A percentile compares a stretch with the other conserved stretches of the same genome.
Conservation (phyloP, 2,113 vertebrate species). For the Sphyrna mokarran region DNA sequence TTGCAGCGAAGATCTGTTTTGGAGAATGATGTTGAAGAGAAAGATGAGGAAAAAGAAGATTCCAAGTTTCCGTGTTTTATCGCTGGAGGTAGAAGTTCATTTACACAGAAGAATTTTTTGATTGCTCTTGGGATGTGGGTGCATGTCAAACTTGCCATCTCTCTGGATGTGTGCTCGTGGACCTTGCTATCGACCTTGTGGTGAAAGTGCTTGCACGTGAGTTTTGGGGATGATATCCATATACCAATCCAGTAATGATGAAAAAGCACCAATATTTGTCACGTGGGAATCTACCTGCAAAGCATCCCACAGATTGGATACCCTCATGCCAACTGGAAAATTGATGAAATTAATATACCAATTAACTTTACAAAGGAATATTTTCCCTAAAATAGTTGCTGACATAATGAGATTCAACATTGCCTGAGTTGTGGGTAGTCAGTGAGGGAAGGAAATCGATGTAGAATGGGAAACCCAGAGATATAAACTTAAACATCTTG, state of each 20-base stretch:
- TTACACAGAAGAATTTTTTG: not conserved
- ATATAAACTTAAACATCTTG: not conserved
- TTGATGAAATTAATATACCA: not conserved
- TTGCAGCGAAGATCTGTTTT: not conserved
- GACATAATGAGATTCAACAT: not conserved
- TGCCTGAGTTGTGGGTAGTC: too few relatives aligned
- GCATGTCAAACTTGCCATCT: not conserved
- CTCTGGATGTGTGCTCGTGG: not conserved
- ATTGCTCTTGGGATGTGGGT: not conserved
- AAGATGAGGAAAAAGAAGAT: not conserved
- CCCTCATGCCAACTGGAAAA: not conserved
- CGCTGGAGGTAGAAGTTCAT: not conserved
- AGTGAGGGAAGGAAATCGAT: too few relatives aligned
- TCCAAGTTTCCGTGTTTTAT: not conserved
- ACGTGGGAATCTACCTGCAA: not conserved
- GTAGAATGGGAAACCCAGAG: too few relatives aligned
- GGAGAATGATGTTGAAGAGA: not conserved
- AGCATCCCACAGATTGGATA: not conserved
- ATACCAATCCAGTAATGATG: not conserved
- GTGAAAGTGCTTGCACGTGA: not conserved
- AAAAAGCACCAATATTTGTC: not conserved
- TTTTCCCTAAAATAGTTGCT: not conserved
- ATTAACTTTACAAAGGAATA: not conserved
- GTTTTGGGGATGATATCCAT: not conserved
- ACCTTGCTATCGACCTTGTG: not conserved